A percentile compares a stretch with the other conserved stretches of the same genome.
phyloP scores from a whole-genome alignment of 2,797 vertebrate species.

The Myripristis jacobus region DNA sequence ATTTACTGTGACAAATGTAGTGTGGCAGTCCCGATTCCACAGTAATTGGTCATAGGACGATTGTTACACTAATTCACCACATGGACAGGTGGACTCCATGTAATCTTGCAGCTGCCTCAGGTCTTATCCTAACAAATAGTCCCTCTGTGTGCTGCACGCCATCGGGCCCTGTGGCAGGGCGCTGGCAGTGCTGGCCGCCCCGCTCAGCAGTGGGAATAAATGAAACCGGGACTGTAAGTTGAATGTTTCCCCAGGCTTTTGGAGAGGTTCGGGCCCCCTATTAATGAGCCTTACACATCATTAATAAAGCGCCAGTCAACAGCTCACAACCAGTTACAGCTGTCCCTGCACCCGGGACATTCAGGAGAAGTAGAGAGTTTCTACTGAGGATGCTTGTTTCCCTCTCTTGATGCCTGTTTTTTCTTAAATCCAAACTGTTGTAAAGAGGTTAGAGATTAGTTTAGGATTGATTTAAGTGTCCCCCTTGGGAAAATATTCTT shows the following conservation, averaged over 20 bases:
- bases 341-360: not conserved
- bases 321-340: slow-evolving; percentile 60
- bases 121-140: slow-evolving; percentile 32
- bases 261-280: slow-evolving; percentile 33
- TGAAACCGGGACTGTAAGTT: slow-evolving; percentile 47
- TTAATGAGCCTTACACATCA: slow-evolving; percentile 73
- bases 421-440: slow-evolving; percentile 1
- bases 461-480: not conserved
- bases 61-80: slow-evolving; percentile 54
- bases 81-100: slow-evolving; percentile 57
- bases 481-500: not conserved
- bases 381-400: slow-evolving; percentile 7
- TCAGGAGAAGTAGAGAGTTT: not conserved
- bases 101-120: slow-evolving; percentile 49
- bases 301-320: slow-evolving; percentile 74
- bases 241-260: slow-evolving; percentile 69
- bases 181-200: not conserved
- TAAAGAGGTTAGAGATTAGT: not conserved
- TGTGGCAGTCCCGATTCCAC: slow-evolving; percentile 34
- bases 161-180: not conserved
- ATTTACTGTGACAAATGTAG: slow-evolving; percentile 52
- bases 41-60: slow-evolving; percentile 55
- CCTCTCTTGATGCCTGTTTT: not conserved
- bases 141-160: slow-evolving; percentile 24
- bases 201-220: slow-evolving; percentile 34